Percentiles rank a stretch among this genome's conserved stretches.
Conservation (phyloP, 2,888 invertebrate species). For the Torymus texanus region DNA sequence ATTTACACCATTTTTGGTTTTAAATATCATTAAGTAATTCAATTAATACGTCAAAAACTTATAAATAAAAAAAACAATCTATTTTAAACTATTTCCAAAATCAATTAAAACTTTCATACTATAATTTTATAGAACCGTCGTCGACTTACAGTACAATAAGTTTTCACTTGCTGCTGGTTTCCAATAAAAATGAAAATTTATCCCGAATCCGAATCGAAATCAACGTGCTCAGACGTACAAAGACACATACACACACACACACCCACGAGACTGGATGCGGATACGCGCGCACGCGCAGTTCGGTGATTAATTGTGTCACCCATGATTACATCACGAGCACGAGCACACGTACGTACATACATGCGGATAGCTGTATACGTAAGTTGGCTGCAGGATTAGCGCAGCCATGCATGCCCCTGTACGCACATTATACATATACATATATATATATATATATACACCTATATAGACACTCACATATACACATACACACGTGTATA, state of each 20-base stretch:
- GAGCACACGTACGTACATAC: too few species aligned
- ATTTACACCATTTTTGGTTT: too few species aligned
- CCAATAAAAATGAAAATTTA: background rate
- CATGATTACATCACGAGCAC: slow-evolving; percentile 69
- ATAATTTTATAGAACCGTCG: too few species aligned
- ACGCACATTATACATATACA: slow-evolving; percentile 60
- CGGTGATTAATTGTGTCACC: slow-evolving; percentile 72
- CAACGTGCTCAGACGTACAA: background rate
- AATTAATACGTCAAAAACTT: too few species aligned
- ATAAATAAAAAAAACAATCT: too few species aligned
- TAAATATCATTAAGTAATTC: too few species aligned
- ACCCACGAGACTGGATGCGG: background rate
- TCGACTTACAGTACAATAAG: too few species aligned
- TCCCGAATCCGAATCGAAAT: background rate
- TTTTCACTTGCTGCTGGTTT: too few species aligned
- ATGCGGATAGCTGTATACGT: too few species aligned
- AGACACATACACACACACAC: background rate
- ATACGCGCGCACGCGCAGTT: slow-evolving; percentile 61
- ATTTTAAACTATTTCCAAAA: too few species aligned
- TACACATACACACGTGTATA: slow-evolving; percentile 55
- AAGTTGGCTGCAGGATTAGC: background rate
- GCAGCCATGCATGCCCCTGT: slow-evolving; percentile 56
- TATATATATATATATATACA: slow-evolving; percentile 55
- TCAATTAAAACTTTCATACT: too few species aligned
- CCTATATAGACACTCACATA: slow-evolving; percentile 52